These are phyloP conservation scores for Eutolmus rufibarbis DNA, from an alignment of 2,888 invertebrate species.

Conservation along the genomic window DNA sequence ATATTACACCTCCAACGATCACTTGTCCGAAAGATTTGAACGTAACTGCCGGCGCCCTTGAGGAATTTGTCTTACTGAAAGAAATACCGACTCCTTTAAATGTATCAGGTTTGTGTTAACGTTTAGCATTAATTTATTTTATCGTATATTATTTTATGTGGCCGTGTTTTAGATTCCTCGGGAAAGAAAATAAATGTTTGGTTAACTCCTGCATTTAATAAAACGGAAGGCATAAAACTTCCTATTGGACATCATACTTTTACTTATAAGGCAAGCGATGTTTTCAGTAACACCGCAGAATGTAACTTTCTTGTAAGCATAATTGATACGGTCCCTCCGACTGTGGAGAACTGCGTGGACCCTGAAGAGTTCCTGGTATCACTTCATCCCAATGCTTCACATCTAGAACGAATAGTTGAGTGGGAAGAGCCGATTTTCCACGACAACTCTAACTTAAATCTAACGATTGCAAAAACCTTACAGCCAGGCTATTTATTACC, in stretches of 20 bases:
- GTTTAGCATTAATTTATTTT: not conserved
- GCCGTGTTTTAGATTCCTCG: slow-evolving; percentile 66
- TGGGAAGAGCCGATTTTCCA: slow-evolving; percentile 63
- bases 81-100: not conserved
- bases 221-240: slow-evolving; percentile 62
- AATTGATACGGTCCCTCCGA: slow-evolving; percentile 67
- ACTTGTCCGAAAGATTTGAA: slow-evolving; percentile 66
- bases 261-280: slow-evolving; percentile 71
- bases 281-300: slow-evolving; percentile 67
- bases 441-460: slow-evolving; percentile 60
- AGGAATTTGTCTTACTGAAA: slow-evolving; percentile 45
- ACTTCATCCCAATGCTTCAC: slow-evolving; percentile 65
- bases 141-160: not conserved
- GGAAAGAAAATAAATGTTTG: slow-evolving; percentile 66
- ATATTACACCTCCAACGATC: slow-evolving; percentile 67
- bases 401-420: slow-evolving; percentile 54
- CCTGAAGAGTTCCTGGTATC: slow-evolving; percentile 68
- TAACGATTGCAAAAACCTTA: slow-evolving; percentile 57
- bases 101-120: not conserved
- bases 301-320: slow-evolving; percentile 70
- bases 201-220: slow-evolving; percentile 67
- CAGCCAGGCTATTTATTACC: slow-evolving; percentile 64
- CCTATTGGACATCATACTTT: slow-evolving; percentile 68
- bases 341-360: slow-evolving; percentile 67
- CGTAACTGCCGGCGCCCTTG: not conserved